Evolutionary conservation across 2,113 vertebrate genomes (phyloP).

Genomic region (Labeo rohita): DNA sequence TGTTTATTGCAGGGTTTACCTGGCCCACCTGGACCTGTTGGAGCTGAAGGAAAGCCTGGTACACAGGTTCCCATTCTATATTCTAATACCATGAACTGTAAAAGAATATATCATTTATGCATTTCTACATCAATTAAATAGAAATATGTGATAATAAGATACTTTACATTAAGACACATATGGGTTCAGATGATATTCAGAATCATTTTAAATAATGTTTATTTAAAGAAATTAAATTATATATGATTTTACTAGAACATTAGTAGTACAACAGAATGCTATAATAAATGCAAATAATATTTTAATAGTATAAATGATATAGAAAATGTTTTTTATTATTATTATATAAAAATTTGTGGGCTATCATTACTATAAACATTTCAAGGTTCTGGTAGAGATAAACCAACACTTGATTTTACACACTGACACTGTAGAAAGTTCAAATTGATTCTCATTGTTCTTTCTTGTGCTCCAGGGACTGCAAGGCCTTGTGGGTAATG

Average conservation of each 20-base stretch:
- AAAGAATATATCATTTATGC: neutral
- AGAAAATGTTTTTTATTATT: neutral
- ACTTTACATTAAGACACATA: neutral
- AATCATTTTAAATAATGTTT: neutral
- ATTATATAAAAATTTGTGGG: neutral
- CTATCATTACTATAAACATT: neutral
- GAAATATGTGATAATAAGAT: neutral
- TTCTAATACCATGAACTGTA: constrained; percentile 70
- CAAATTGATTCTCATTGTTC: constrained; percentile 31
- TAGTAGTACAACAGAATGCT: neutral
- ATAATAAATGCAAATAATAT: neutral
- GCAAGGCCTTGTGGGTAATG: constrained; percentile 70
- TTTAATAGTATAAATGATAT: neutral
- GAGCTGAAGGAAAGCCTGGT: constrained; percentile 85
- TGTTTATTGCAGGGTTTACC: constrained; percentile 75
- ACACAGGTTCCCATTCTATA: constrained; percentile 86
- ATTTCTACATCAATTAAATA: neutral
- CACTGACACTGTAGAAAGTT: neutral
- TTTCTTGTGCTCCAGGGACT: constrained; percentile 74
- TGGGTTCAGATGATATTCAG: neutral
- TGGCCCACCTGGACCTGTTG: constrained; percentile 77
- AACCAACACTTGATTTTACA: neutral
- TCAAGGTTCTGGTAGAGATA: neutral
- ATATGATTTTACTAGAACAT: neutral
- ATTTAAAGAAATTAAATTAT: neutral